Conservation (phyloP, 2,888 invertebrate genomes). For the Hermodice carunculata region DNA sequence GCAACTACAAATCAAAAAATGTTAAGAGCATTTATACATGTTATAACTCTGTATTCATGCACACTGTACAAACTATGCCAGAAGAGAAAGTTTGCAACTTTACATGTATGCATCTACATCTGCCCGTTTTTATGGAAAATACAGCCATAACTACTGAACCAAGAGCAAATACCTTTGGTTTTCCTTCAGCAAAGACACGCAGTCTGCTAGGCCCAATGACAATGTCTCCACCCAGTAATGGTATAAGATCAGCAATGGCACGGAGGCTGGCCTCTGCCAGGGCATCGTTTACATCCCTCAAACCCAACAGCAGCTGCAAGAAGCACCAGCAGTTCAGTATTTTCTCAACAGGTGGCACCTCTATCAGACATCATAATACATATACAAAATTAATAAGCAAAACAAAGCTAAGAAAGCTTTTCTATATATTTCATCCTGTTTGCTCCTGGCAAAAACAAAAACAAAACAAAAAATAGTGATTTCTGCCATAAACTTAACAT, state of each 20-base stretch:
- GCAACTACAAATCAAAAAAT: too few relatives aligned
- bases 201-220: conserved; percentile 84
- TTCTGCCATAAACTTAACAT: too few relatives aligned
- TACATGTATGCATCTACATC: too few relatives aligned
- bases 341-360: not conserved
- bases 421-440: conserved; percentile 1
- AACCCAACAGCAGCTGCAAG: conserved; percentile 81
- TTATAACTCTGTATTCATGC: too few relatives aligned
- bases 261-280: conserved; percentile 85
- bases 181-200: conserved; percentile 87
- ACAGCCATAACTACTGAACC: too few relatives aligned
- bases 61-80: too few relatives aligned
- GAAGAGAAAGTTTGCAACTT: too few relatives aligned
- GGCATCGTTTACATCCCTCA: conserved; percentile 87
- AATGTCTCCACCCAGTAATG: conserved; percentile 85
- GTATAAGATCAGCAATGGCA: conserved; percentile 86
- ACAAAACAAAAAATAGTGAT: too few relatives aligned
- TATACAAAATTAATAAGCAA: not conserved
- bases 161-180: conserved; percentile 81
- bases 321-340: not conserved
- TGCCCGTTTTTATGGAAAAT: too few relatives aligned
- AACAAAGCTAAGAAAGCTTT: not conserved
- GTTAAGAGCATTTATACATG: too few relatives aligned
- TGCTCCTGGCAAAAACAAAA: too few relatives aligned
- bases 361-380: not conserved